Evolutionary conservation across 2,888 invertebrate species (phyloP).

Genomic region (Zaprionus bogoriensis): DNA sequence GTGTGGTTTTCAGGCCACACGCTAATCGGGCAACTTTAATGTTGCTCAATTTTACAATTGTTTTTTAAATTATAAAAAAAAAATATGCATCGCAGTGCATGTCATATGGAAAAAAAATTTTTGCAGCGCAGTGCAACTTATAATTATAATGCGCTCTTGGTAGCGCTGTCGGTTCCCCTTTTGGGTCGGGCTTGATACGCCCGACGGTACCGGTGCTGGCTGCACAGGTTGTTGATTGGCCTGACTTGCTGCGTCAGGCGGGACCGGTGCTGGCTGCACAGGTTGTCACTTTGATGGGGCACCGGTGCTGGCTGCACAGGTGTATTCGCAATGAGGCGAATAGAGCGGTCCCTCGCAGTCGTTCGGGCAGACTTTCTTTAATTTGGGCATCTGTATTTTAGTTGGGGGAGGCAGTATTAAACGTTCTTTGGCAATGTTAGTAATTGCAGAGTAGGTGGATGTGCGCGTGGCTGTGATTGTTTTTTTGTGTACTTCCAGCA

Average conservation of each 20-base stretch:
- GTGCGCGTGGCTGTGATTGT: too few relatives aligned
- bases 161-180: constrained; percentile 13
- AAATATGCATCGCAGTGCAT: too few relatives aligned
- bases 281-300: too few relatives aligned
- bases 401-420: not conserved
- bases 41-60: constrained; percentile 3
- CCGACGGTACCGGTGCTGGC: too few relatives aligned
- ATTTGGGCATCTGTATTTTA: constrained; percentile 6
- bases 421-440: not conserved
- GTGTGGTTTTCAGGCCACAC: constrained; percentile 1
- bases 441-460: constrained; percentile 4
- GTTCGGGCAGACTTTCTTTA: not conserved
- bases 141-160: constrained; percentile 1
- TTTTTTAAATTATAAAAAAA: not conserved
- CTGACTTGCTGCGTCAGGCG: too few relatives aligned
- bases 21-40: not conserved
- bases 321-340: not conserved
- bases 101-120: too few relatives aligned
- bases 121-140: too few relatives aligned
- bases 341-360: constrained; percentile 14
- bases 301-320: not conserved
- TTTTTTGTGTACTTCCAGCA: too few relatives aligned
- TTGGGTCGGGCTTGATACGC: too few relatives aligned
- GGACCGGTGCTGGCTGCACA: constrained; percentile 2
- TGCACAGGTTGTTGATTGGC: too few relatives aligned